Evolutionary conservation across 2,888 invertebrate species (phyloP).

Genomic region (Oscheius onirici): DNA sequence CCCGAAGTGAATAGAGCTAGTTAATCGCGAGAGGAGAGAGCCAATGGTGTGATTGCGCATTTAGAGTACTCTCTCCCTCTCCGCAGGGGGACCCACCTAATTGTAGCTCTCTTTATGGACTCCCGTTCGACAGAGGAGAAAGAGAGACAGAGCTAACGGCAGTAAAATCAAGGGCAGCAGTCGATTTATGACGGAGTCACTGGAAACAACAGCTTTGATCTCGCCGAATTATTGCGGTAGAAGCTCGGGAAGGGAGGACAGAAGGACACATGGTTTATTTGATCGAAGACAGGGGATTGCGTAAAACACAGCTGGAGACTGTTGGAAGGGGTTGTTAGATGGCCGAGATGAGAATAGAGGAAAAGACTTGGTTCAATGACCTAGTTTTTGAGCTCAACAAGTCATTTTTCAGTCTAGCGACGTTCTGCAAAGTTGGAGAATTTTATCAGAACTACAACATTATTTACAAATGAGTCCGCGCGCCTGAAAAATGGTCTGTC

Average conservation of each 20-base stretch:
- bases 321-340: too few species aligned
- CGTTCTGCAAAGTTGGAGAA: too few species aligned
- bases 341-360: neutral
- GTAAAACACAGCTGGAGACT: conserved; percentile 4
- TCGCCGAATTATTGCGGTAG: conserved; percentile 18
- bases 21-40: conserved; percentile 11
- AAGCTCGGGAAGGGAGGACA: neutral
- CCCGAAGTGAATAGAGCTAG: conserved; percentile 23
- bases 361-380: too few species aligned
- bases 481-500: too few species aligned
- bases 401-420: too few species aligned
- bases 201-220: neutral
- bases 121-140: neutral
- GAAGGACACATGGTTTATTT: neutral
- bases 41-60: conserved; percentile 21
- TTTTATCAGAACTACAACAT: too few species aligned
- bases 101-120: neutral
- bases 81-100: neutral
- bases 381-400: too few species aligned
- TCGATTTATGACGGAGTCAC: neutral
- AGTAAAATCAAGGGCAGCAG: neutral
- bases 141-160: neutral
- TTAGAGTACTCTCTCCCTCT: neutral
- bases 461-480: too few species aligned
- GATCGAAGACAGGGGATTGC: neutral